Evolutionary conservation across 2,113 vertebrate genomes (phyloP).

Genomic region (Hyperoodon ampullatus): DNA sequence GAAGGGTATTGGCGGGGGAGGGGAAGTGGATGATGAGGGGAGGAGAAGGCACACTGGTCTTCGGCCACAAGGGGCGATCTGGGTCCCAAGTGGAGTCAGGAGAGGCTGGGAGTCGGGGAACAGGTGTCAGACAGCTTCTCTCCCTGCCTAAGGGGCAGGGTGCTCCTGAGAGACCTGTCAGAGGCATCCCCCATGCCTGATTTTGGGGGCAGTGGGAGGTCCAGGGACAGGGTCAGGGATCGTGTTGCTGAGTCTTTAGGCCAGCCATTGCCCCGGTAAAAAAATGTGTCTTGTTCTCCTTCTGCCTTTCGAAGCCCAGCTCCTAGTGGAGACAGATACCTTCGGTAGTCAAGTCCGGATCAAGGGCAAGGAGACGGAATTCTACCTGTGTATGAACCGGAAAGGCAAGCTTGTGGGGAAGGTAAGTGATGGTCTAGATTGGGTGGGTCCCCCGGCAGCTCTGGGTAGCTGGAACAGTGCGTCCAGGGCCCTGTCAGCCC

Average conservation of each 20-base stretch:
- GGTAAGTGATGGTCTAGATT: conserved; percentile 86
- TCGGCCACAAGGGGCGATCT: not conserved
- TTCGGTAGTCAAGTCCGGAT: conserved; percentile 95
- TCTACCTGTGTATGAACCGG: conserved; percentile 94
- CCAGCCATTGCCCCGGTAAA: not conserved
- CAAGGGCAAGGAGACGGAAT: conserved; percentile 93
- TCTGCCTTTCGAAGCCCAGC: conserved; percentile 92
- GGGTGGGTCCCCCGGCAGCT: conserved; percentile 68
- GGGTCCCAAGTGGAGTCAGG: not conserved
- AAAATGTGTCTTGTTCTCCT: conserved; percentile 67
- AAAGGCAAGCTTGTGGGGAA: conserved; percentile 93
- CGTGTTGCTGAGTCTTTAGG: not conserved
- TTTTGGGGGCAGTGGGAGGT: not conserved
- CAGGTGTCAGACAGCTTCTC: not conserved
- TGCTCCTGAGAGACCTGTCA: not conserved
- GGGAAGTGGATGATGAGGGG: not conserved
- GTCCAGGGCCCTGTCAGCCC: conserved; percentile 64
- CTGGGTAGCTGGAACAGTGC: conserved; percentile 53
- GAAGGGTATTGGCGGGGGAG: not conserved
- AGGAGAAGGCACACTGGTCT: not conserved
- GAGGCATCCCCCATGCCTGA: not conserved
- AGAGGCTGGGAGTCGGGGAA: not conserved
- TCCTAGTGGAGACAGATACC: conserved; percentile 94
- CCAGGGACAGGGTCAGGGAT: not conserved
- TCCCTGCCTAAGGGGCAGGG: not conserved